Conservation (phyloP, 2,797 vertebrate species). For the Menidia menidia region DNA sequence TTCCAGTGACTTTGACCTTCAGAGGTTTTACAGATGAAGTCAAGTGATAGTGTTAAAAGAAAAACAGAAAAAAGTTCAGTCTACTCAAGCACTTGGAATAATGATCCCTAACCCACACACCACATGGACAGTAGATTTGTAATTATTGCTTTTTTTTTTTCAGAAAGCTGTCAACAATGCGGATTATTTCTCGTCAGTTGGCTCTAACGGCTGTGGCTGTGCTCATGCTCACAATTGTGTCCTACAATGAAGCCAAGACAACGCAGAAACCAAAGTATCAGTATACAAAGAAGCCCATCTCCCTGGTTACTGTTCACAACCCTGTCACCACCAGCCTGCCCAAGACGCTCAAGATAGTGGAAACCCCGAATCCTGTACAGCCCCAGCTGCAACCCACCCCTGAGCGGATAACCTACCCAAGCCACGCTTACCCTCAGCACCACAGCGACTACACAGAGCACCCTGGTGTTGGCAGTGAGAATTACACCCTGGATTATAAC, state of each 20-base stretch:
- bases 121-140: too few relatives aligned
- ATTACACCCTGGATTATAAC: constrained; percentile 89
- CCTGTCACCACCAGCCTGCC: constrained; percentile 66
- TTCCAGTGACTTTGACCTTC: neutral
- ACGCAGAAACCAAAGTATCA: constrained; percentile 88
- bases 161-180: constrained; percentile 78
- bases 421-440: constrained; percentile 58
- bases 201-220: constrained; percentile 60
- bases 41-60: neutral
- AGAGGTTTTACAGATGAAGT: neutral
- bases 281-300: constrained; percentile 87
- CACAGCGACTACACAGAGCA: constrained; percentile 62
- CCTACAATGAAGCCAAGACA: constrained; percentile 79
- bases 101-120: too few relatives aligned
- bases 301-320: constrained; percentile 70
- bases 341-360: constrained; percentile 60
- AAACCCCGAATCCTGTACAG: constrained; percentile 55
- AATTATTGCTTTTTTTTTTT: constrained; percentile 24
- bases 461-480: constrained; percentile 80
- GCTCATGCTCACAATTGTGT: constrained; percentile 62
- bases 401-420: constrained; percentile 66
- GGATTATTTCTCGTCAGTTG: constrained; percentile 54
- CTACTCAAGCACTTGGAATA: neutral
- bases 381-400: constrained; percentile 56
- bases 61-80: too few relatives aligned